Evolutionary conservation across 2,113 vertebrate genomes (phyloP).

Genomic region (Amphilophus citrinellus): DNA sequence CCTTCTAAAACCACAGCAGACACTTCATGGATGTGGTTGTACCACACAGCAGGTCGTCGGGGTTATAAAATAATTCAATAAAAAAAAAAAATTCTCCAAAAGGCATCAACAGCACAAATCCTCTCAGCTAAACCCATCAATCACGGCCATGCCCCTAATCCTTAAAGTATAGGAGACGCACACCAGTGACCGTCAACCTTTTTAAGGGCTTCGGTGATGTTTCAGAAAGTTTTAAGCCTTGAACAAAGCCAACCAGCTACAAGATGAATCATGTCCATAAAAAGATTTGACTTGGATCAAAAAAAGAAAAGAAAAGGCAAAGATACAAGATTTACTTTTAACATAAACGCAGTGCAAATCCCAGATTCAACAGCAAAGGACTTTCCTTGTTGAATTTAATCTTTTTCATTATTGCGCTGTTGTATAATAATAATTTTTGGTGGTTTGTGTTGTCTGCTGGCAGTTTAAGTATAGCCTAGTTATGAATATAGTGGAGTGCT

Average conservation of each 20-base stretch:
- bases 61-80: too few relatives aligned
- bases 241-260: not conserved
- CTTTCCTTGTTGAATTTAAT: not conserved
- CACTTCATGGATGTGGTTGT: not conserved
- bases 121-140: not conserved
- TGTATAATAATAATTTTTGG: not conserved
- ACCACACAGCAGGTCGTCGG: not conserved
- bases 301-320: not conserved
- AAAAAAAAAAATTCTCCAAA: not conserved
- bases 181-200: accelerated
- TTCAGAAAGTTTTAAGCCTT: not conserved
- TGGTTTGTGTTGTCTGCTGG: not conserved
- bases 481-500: not conserved
- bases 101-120: not conserved
- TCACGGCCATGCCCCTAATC: not conserved
- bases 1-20: not conserved
- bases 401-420: accelerated
- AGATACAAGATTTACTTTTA: not conserved
- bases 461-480: not conserved
- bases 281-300: accelerated
- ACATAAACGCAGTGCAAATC: not conserved
- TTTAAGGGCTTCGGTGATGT: not conserved
- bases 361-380: not conserved
- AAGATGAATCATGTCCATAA: not conserved
- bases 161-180: not conserved